Evolutionary conservation across 2,888 invertebrate species (phyloP).

Genomic region (Dorcus parallelipipedus): DNA sequence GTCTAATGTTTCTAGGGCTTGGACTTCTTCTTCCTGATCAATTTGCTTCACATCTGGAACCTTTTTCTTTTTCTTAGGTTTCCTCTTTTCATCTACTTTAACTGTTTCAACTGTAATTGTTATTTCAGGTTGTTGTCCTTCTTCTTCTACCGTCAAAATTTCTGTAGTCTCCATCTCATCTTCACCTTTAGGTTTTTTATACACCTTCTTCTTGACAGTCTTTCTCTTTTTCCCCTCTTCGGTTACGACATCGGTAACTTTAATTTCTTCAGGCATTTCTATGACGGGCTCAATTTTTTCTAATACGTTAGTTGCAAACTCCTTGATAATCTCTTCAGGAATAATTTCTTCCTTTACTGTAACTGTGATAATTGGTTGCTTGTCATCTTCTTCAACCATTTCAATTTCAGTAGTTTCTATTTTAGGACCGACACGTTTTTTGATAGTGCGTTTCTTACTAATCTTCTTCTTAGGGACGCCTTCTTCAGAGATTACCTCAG

Average conservation of each 20-base stretch:
- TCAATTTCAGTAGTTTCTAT: conserved; percentile 42
- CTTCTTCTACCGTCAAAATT: conserved; percentile 36
- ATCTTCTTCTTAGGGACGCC: conserved; percentile 30
- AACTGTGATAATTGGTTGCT: conserved; percentile 34
- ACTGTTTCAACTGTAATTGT: conserved; percentile 26
- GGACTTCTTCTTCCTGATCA: conserved; percentile 14
- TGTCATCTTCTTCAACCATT: conserved; percentile 30
- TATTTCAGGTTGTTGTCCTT: conserved; percentile 42
- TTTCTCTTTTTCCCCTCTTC: conserved; percentile 11
- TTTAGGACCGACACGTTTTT: conserved; percentile 35
- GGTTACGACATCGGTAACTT: conserved; percentile 11
- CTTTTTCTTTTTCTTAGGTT: conserved; percentile 28
- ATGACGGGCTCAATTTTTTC: conserved; percentile 4
- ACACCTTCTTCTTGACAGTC: conserved; percentile 9
- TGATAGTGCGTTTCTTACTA: conserved; percentile 34
- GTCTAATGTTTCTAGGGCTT: conserved; percentile 15
- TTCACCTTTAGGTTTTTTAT: conserved; percentile 29
- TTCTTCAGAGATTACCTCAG: conserved; percentile 24
- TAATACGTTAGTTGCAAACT: not conserved
- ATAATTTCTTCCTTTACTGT: conserved; percentile 29
- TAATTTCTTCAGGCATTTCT: conserved; percentile 23
- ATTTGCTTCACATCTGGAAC: conserved; percentile 32
- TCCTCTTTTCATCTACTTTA: conserved; percentile 34
- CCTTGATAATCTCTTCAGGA: conserved; percentile 23
- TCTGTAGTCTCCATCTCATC: conserved; percentile 45